Evolutionary conservation across 2,888 invertebrate genomes (phyloP).

Genomic region (Brachyptera risi): DNA sequence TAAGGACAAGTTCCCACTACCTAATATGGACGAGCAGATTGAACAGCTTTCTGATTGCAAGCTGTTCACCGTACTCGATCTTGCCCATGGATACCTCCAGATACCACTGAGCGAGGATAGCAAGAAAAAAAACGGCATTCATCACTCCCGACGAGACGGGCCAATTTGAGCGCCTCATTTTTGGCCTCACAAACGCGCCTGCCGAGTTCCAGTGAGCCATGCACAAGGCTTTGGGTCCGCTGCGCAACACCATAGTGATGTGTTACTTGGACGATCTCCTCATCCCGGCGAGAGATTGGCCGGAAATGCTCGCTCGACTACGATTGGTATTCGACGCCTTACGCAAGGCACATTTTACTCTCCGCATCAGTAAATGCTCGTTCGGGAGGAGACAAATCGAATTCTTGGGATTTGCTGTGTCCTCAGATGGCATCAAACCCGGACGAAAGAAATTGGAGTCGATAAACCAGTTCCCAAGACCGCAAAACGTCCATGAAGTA

Average conservation of each 20-base stretch:
- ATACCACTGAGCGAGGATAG: slow-evolving; percentile 34
- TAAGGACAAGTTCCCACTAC: too few relatives aligned
- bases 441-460: not conserved
- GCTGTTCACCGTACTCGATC: not conserved
- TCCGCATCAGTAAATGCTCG: slow-evolving; percentile 38
- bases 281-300: slow-evolving; percentile 34
- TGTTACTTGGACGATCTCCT: slow-evolving; percentile 40
- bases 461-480: not conserved
- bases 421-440: not conserved
- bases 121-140: slow-evolving; percentile 38
- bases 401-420: not conserved
- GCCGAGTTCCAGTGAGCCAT: slow-evolving; percentile 38
- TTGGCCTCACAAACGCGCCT: slow-evolving; percentile 39
- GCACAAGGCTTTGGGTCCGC: slow-evolving; percentile 33
- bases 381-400: slow-evolving; percentile 32
- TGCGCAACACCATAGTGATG: slow-evolving; percentile 32
- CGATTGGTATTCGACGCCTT: slow-evolving; percentile 34
- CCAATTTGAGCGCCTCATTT: slow-evolving; percentile 38
- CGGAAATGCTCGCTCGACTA: slow-evolving; percentile 34
- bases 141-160: too few relatives aligned
- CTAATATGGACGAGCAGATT: too few relatives aligned
- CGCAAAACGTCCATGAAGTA: not conserved
- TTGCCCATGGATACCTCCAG: slow-evolving; percentile 35
- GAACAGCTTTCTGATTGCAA: not conserved
- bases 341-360: slow-evolving; percentile 34